Evolutionary conservation across 1,140 invertebrate genomes (phyloP).

Genomic region (Apis florea): DNA sequence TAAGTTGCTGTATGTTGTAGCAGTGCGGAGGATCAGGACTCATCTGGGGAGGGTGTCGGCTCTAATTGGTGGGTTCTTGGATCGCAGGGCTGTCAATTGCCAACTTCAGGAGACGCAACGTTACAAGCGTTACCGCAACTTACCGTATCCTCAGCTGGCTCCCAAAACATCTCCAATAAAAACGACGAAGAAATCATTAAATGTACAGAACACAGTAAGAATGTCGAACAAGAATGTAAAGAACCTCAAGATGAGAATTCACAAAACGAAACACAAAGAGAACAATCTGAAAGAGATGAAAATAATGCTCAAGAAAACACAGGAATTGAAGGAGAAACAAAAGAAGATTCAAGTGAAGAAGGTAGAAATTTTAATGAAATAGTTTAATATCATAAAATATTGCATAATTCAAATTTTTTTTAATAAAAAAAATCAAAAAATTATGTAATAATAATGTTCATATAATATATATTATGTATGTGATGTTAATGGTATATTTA

Average conservation of each 20-base stretch:
- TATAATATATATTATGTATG: no score
- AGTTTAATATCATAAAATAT: neutral
- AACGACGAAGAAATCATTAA: neutral
- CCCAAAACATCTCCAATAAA: slow-evolving; percentile 18
- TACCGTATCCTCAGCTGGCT: slow-evolving; percentile 62
- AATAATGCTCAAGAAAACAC: neutral
- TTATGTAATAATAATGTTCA: no score
- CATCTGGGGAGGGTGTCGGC: slow-evolving; percentile 64
- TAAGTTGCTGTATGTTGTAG: slow-evolving; percentile 71
- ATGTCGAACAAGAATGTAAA: neutral
- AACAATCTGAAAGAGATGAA: neutral
- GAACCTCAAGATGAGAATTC: neutral
- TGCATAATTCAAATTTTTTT: no score
- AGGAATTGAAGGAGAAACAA: neutral
- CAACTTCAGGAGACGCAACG: slow-evolving; percentile 60
- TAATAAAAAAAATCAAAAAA: neutral
- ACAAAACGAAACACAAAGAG: neutral
- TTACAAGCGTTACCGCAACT: slow-evolving; percentile 65
- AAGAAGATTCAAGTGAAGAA: slow-evolving; percentile 8
- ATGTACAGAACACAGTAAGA: neutral
- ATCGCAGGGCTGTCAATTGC: slow-evolving; percentile 70
- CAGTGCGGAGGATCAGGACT: slow-evolving; percentile 71
- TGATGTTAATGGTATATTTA: no score
- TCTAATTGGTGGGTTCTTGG: slow-evolving; percentile 77
- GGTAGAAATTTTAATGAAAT: neutral